Evolutionary conservation across 1,140 invertebrate genomes (phyloP), one percentile per base, ranked within the genome.

Genomic region (Megalopta genalis): DNA sequence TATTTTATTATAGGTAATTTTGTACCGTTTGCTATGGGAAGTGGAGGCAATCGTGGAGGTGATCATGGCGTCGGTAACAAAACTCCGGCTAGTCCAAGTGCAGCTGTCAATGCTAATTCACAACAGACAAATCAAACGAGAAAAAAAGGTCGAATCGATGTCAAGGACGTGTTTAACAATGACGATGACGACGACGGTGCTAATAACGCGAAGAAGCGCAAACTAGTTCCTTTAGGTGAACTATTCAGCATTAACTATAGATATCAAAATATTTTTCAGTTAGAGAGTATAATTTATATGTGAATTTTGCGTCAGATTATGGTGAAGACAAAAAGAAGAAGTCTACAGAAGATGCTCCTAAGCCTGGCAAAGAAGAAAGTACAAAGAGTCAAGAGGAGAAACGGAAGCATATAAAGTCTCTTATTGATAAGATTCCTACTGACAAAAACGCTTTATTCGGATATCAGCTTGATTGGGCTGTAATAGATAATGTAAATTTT

Each of bases 361-460:
- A 95, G 90, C 93, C 95, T 90, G 93, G 93, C 25, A 95, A 95
- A 84, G 95, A 95, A 88, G 95, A 95, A 86, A 94, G 94, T 82
- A 93, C 94, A 85, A 96, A 96, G 90, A 95, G 95, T 77, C 96
- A 97, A 85, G 98, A 99, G 93, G 99, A 99, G 92, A 99, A 99
- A 91, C 94, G 97, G 65, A 97, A 98, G 88, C 96, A 98, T 91
- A 99, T 99, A 85, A 99, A 99, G 94, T 97, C 96, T 74, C 95
- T 99, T 77, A 99, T 99, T 89, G 98, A 99, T 91, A 98, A 97
- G 94, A 99, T 99, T 91, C 99, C 99, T 66, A 99, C 98, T 62
- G 97, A 97, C 90, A 99, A 99, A 94, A 97, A 97, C 81, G 97
- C 98, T 87, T 94, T 99, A 62, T 99, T 99, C 94, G 97, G 96